Percentiles rank a stretch among this genome's conserved stretches.
Conservation (phyloP, 2,888 invertebrate species). For the Miltochrista miniata region DNA sequence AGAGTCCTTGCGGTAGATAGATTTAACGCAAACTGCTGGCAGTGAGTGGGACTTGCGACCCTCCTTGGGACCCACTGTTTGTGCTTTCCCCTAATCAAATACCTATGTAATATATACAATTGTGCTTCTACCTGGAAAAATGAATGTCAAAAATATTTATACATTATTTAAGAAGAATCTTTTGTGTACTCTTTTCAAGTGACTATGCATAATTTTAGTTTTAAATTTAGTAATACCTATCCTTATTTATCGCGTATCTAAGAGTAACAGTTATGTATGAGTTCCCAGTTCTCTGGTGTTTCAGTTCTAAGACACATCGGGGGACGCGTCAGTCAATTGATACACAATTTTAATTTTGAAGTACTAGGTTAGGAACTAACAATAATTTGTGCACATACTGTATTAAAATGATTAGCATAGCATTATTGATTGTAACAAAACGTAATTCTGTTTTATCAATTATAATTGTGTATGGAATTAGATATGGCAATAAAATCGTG, state of each 20-base stretch:
- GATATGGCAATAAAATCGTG: constrained; percentile 76
- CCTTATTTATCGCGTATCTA: constrained; percentile 64
- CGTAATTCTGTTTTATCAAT: constrained; percentile 56
- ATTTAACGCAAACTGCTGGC: too few species aligned
- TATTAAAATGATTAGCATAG: constrained; percentile 29
- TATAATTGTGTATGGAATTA: constrained; percentile 81
- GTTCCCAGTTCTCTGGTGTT: constrained; percentile 54
- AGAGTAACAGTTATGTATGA: constrained; percentile 45
- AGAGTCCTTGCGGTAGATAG: too few species aligned
- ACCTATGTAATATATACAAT: constrained; percentile 21
- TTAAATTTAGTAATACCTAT: constrained; percentile 45
- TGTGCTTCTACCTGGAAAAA: constrained; percentile 42
- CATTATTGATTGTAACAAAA: constrained; percentile 31
- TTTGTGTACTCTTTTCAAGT: constrained; percentile 55
- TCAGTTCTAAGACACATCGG: constrained; percentile 74
- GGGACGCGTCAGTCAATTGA: constrained; percentile 53
- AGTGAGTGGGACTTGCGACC: too few species aligned
- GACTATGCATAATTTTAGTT: constrained; percentile 69
- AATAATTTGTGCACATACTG: constrained; percentile 40
- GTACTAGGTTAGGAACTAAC: constrained; percentile 40
- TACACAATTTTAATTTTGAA: constrained; percentile 77
- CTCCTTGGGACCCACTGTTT: too few species aligned
- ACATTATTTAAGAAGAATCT: constrained; percentile 36
- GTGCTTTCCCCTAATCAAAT: too few species aligned
- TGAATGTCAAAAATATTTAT: constrained; percentile 47